Evolutionary conservation across 2,797 vertebrate genomes (phyloP).

Genomic region (Neopelma chrysocephalum): DNA sequence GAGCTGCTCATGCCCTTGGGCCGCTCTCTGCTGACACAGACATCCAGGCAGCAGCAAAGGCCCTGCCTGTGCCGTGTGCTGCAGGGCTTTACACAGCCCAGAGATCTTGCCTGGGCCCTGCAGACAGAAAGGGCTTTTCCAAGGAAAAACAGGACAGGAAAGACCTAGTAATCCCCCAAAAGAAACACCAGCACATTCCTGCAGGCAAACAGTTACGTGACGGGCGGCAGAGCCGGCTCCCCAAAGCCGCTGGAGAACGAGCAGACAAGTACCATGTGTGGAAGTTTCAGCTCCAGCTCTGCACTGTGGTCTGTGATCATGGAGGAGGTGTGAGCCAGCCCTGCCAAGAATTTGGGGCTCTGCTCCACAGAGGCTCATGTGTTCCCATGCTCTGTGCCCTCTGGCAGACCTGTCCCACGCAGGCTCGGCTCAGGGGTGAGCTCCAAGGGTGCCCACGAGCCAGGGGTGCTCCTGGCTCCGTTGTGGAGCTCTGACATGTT

Average conservation of each 20-base stretch:
- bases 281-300: constrained; percentile 31
- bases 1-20: accelerated
- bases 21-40: neutral
- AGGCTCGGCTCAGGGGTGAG: accelerated
- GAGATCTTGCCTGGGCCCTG: constrained; percentile 5
- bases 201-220: constrained; percentile 78
- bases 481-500: neutral
- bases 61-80: neutral
- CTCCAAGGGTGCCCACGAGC: accelerated
- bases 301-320: neutral
- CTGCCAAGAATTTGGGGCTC: neutral
- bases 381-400: neutral
- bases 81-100: constrained; percentile 22
- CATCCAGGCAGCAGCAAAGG: neutral
- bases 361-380: neutral
- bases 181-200: constrained; percentile 80
- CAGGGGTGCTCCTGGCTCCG: neutral
- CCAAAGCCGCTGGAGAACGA: constrained; percentile 28
- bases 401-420: neutral
- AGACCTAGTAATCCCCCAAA: constrained; percentile 60
- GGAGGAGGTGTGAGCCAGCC: constrained; percentile 1
- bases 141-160: constrained; percentile 70
- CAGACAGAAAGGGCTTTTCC: constrained; percentile 41
- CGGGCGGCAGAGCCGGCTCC: constrained; percentile 76
- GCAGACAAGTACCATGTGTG: constrained; percentile 78